Percentiles rank a stretch among this genome's conserved stretches.
Evolutionary conservation across 2,113 vertebrate species (phyloP).

Genomic region (Mus spicilegus): DNA sequence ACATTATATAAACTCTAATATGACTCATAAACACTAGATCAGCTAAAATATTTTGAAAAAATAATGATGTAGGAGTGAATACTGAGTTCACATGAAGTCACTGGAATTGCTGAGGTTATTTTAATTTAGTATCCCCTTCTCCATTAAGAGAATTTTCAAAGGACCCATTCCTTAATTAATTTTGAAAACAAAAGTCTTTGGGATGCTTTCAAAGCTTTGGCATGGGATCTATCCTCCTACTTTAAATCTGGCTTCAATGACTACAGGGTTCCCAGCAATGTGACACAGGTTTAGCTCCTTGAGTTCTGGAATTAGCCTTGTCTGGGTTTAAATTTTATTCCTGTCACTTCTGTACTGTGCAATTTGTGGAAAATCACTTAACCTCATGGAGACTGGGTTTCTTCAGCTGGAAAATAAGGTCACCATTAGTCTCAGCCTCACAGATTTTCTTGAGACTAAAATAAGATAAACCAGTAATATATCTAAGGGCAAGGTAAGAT

Average conservation of each 20-base stretch:
- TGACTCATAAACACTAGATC: not conserved
- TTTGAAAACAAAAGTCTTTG: not conserved
- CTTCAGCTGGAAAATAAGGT: not conserved
- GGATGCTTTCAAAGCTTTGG: constrained; percentile 2
- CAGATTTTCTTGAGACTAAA: not conserved
- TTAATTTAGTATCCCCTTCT: not conserved
- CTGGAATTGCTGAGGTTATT: constrained; percentile 6
- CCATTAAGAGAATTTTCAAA: constrained; percentile 19
- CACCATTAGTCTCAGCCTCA: not conserved
- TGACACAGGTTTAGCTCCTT: not conserved
- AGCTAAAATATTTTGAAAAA: not conserved
- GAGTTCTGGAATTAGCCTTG: not conserved
- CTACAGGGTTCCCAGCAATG: not conserved
- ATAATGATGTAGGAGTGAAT: not conserved
- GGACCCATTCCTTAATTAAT: constrained; percentile 15
- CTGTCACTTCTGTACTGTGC: not conserved
- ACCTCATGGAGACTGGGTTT: not conserved
- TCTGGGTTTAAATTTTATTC: not conserved
- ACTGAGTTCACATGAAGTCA: constrained; percentile 36
- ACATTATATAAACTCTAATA: not conserved
- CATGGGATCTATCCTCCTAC: not conserved
- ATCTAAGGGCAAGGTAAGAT: not conserved
- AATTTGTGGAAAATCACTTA: not conserved
- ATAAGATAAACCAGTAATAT: not conserved
- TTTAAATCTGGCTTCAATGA: not conserved